These are phyloP conservation scores for Diachrysia chrysitis DNA, from an alignment of 2,888 invertebrate genomes.

Conservation along the genomic window DNA sequence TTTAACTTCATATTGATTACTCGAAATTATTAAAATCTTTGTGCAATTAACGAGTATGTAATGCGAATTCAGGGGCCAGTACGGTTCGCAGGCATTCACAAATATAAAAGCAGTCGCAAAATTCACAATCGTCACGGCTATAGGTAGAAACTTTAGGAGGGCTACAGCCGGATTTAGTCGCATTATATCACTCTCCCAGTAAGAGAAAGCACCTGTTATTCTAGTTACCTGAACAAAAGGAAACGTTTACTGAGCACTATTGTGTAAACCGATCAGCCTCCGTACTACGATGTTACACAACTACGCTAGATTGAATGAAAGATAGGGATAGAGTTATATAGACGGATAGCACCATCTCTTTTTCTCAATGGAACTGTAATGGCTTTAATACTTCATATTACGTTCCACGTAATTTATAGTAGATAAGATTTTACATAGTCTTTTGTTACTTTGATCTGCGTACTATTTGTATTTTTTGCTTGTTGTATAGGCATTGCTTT, in stretches of 20 bases:
- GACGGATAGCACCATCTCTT: background rate
- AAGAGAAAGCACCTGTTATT: conserved; percentile 78
- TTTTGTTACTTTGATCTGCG: conserved; percentile 28
- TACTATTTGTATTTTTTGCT: conserved; percentile 17
- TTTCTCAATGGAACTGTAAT: background rate
- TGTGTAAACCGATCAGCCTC: conserved; percentile 27
- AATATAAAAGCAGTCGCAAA: conserved; percentile 79
- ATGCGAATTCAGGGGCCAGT: conserved; percentile 43
- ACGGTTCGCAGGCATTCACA: conserved; percentile 71
- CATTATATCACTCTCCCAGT: conserved; percentile 83
- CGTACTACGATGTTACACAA: background rate
- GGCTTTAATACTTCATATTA: background rate
- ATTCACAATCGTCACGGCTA: conserved; percentile 79
- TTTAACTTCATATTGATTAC: conserved; percentile 57
- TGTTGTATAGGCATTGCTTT: background rate
- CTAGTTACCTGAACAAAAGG: conserved; percentile 75
- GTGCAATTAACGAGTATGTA: conserved; percentile 75
- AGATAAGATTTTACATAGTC: conserved; percentile 23
- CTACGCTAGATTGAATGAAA: background rate
- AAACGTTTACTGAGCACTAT: conserved; percentile 30
- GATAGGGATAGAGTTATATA: too few species aligned
- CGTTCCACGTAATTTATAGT: conserved; percentile 10
- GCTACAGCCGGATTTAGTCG: conserved; percentile 75
- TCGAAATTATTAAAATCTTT: conserved; percentile 63
- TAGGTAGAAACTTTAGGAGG: conserved; percentile 79